Evolutionary conservation across 2,113 vertebrate species (phyloP).

Genomic region (Rhynchomys soricoides): DNA sequence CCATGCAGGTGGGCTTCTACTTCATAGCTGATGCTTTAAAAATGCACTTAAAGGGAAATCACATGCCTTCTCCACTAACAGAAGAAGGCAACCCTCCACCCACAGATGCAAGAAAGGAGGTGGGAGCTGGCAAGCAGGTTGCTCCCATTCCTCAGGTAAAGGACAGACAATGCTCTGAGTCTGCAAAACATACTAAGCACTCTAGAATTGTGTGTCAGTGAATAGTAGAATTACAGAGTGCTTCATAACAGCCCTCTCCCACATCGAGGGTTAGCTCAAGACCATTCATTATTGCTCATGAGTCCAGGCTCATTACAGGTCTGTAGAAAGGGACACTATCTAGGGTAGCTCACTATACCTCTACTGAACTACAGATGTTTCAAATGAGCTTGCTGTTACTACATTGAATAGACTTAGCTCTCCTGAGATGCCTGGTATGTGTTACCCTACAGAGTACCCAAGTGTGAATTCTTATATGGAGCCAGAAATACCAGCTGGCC

Average conservation of each 20-base stretch:
- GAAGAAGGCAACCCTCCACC: too few relatives aligned
- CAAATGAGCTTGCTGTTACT: too few relatives aligned
- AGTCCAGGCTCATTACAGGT: neutral
- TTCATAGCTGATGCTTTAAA: accelerated
- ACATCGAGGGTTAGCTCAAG: neutral
- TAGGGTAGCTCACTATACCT: neutral
- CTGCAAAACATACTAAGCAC: neutral
- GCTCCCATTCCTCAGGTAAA: neutral
- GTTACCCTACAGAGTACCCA: neutral
- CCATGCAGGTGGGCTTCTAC: neutral
- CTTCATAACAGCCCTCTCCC: neutral
- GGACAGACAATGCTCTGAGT: neutral
- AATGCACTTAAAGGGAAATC: neutral
- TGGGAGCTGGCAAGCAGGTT: too few relatives aligned
- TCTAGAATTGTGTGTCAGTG: neutral
- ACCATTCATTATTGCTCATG: neutral
- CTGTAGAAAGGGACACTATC: neutral
- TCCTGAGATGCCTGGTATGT: too few relatives aligned
- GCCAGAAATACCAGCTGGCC: neutral
- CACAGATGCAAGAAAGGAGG: accelerated
- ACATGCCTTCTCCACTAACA: too few relatives aligned
- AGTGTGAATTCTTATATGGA: neutral
- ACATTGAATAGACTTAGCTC: too few relatives aligned
- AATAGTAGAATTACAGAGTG: neutral
- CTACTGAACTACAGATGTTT: neutral